Conservation (phyloP, 2,113 vertebrate species). For the Trichomycterus rosablanca region DNA sequence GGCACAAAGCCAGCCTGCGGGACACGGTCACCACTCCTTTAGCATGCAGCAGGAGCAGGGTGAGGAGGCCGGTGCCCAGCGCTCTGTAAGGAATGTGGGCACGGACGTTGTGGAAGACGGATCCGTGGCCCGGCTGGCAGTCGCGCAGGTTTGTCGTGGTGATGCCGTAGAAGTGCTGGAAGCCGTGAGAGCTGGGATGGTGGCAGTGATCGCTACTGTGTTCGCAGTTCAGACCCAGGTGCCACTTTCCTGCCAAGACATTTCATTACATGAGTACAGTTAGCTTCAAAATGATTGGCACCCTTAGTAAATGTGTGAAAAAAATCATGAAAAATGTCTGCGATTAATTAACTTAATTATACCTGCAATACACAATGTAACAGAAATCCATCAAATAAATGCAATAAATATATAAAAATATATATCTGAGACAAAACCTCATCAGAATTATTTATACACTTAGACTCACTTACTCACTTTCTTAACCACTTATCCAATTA, state of each 20-base stretch:
- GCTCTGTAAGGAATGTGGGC: conserved; percentile 44
- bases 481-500: too few relatives aligned
- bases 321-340: too few relatives aligned
- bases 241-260: conserved; percentile 78
- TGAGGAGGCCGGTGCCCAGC: conserved; percentile 36
- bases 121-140: conserved; percentile 74
- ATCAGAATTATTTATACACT: too few relatives aligned
- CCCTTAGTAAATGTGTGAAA: too few relatives aligned
- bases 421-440: too few relatives aligned
- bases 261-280: background rate
- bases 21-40: conserved; percentile 48
- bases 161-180: conserved; percentile 80
- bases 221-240: conserved; percentile 81
- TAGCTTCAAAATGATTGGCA: too few relatives aligned
- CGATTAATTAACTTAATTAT: too few relatives aligned
- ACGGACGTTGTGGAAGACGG: conserved; percentile 54
- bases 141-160: conserved; percentile 77
- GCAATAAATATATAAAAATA: too few relatives aligned
- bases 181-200: conserved; percentile 80
- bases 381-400: too few relatives aligned
- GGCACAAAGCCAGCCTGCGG: conserved; percentile 32
- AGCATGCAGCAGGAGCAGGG: conserved; percentile 45
- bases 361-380: too few relatives aligned
- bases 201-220: conserved; percentile 79
- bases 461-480: too few relatives aligned